A percentile compares a stretch with the other conserved stretches of the same genome.
Evolutionary conservation across 2,797 vertebrate genomes (phyloP).

Genomic region (Argyrosomus regius): DNA sequence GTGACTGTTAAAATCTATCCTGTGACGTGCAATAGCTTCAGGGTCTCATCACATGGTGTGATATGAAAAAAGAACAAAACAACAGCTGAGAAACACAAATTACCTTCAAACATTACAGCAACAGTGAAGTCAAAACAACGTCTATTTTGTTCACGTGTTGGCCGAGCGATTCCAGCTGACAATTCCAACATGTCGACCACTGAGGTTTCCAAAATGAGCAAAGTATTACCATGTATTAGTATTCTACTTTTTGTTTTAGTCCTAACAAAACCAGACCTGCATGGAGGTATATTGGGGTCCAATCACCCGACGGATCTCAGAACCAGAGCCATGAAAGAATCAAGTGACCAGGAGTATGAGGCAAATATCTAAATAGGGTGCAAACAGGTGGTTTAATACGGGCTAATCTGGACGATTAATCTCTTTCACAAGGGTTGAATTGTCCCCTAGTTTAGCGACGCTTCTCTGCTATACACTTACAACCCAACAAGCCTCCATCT

Average conservation of each 20-base stretch:
- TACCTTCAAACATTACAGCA: conserved; percentile 1
- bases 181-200: background rate
- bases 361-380: background rate
- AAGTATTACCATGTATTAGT: no score
- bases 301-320: background rate
- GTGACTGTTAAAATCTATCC: background rate
- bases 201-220: background rate
- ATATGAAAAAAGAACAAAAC: conserved; percentile 17
- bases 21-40: conserved; percentile 11
- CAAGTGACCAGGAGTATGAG: no score
- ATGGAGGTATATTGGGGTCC: background rate
- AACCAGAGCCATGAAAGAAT: background rate
- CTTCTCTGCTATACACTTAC: background rate
- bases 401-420: no score
- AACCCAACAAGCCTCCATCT: background rate
- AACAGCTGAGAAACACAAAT: conserved; percentile 12
- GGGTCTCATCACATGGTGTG: conserved; percentile 52
- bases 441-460: background rate
- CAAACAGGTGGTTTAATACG: background rate
- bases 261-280: background rate
- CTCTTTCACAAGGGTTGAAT: background rate
- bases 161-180: background rate
- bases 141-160: background rate
- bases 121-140: background rate
- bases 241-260: background rate